Evolutionary conservation across 2,113 vertebrate species (phyloP).

Genomic region (Loxodonta africana): DNA sequence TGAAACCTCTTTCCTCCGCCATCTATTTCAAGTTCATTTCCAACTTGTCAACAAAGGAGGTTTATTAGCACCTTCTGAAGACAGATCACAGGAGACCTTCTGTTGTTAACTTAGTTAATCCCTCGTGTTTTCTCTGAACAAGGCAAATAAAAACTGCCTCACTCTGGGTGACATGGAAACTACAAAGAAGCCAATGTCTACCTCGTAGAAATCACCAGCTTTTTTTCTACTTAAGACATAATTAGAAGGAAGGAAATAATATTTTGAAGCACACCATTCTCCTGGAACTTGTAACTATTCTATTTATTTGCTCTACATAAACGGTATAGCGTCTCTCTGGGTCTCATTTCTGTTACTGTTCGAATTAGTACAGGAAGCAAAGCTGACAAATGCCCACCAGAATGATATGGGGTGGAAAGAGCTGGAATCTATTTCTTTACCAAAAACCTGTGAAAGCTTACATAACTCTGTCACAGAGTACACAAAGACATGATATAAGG

Average conservation of each 20-base stretch:
- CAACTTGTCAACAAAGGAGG: not conserved
- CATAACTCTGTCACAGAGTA: not conserved
- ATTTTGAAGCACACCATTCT: not conserved
- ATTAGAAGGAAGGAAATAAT: not conserved
- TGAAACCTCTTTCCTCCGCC: not conserved
- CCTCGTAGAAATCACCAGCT: not conserved
- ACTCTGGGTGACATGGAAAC: not conserved
- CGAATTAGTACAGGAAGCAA: not conserved
- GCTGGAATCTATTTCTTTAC: not conserved
- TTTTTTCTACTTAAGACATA: not conserved
- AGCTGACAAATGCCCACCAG: not conserved
- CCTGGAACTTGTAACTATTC: not conserved
- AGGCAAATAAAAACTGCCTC: not conserved
- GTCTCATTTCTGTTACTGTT: not conserved
- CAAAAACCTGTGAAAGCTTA: not conserved
- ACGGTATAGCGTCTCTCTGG: not conserved
- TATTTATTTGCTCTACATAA: not conserved
- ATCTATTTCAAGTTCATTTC: not conserved
- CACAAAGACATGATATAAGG: not conserved
- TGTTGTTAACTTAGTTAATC: not conserved
- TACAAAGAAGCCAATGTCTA: not conserved
- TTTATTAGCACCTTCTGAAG: not conserved
- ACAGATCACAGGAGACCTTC: not conserved
- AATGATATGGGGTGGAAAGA: not conserved
- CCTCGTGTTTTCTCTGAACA: not conserved